Evolutionary conservation across 2,797 vertebrate species (phyloP), one percentile per base, ranked within the genome.

Genomic region (Leucoraja ocellata): DNA sequence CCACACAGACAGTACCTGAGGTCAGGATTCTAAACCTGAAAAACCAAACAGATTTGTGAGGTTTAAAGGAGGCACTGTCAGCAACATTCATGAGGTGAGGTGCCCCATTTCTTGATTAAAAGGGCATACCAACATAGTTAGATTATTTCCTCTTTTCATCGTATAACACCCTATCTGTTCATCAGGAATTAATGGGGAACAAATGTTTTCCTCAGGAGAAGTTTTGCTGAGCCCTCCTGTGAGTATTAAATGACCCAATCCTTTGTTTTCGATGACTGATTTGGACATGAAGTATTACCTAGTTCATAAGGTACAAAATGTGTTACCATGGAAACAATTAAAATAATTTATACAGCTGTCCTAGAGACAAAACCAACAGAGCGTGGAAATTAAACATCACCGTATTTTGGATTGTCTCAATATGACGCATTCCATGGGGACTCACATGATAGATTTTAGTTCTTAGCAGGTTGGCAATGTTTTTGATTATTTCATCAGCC

Each of bases 331-430:
- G 84, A 16, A 63, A 88, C 13, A 88, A 6, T 36, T 32, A 61
- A 13, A 63, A n/a, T 86, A 32, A 88, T 88, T 68, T 32, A 65
- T 32, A 88, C 5, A 13, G 5, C 7, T 88, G n/a, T 32, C 16
- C 84, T 36, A 6, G 58, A 88, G 28, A 32, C 54, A 13, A 68
- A 18, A 18, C 14, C 25, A 21, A 18, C 84, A 32, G 16, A 58
- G 61, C 84, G 32, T 88, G 28, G 84, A 88, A 88, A 88, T 88
- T 88, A 88, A n/a, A 88, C 14, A 14, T 13, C 54, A 65, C 83
- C 16, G 36, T 86, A 86, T 63, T 88, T 65, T 61, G 18, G 1
- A 14, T 88, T n/a, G 13, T 65, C 63, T 32, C 84, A 65, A 65
- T 88, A 81, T 88, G n/a, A 63, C 18, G 28, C 63, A 36, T 36